These are phyloP conservation scores for Fragum sueziense DNA, from an alignment of 2,888 invertebrate species.

Conservation along the genomic window DNA sequence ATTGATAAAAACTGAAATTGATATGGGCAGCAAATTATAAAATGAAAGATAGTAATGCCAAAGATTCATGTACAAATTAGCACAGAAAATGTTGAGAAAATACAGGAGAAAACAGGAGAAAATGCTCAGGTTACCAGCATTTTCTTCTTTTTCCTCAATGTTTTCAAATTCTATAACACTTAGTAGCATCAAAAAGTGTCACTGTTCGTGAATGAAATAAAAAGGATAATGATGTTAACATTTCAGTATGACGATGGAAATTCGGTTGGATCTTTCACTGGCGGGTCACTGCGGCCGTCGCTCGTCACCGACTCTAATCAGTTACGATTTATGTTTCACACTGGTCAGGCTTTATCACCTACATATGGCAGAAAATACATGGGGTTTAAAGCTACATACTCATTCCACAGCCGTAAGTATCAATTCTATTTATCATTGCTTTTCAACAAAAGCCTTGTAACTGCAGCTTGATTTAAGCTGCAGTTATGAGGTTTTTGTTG, in stretches of 20 bases:
- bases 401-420: slow-evolving; percentile 59
- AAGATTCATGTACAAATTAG: no score
- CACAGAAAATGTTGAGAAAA: no score
- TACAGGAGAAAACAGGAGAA: background rate
- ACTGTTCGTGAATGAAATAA: no score
- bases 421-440: no score
- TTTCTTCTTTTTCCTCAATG: background rate
- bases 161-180: background rate
- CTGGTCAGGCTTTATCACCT: slow-evolving; percentile 50
- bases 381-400: slow-evolving; percentile 65
- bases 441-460: no score
- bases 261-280: slow-evolving; percentile 43
- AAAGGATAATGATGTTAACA: no score
- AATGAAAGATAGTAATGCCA: no score
- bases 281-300: slow-evolving; percentile 49
- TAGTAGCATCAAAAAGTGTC: no score
- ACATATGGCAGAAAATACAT: slow-evolving; percentile 47
- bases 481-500: no score
- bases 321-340: slow-evolving; percentile 59
- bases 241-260: slow-evolving; percentile 64
- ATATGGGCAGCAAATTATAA: no score
- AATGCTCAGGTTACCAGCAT: background rate
- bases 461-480: no score
- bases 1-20: no score
- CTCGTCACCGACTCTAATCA: slow-evolving; percentile 54